Evolutionary conservation across 2,888 invertebrate species (phyloP), one percentile per base, ranked within the genome.

Genomic region (Dicyrtomina minuta): DNA sequence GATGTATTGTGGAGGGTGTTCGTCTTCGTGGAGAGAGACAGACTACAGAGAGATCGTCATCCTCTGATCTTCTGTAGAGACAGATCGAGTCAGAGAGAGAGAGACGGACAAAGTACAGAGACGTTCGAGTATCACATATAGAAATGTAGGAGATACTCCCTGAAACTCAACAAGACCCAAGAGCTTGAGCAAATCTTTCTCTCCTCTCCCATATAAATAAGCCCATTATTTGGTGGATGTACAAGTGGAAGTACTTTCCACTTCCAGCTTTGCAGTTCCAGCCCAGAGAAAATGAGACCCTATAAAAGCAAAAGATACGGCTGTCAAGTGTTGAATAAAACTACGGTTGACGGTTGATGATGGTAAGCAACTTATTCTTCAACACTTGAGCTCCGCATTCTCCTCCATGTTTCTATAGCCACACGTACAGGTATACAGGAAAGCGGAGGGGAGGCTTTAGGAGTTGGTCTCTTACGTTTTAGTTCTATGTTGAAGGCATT

Each of bases 361-460:
- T n/a, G n/a, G 39, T 58, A 17, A 39, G n/a, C 58, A 58, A 58
- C 58, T 39, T 58, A 33, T 58, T 58, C 56, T 20, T 58, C 39
- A 33, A 58, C 58, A 58, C 27, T 17, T 39, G 27, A 39, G 39
- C 58, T 33, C n/a, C n/a, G 17, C 53, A 2, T 17, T 15, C 51
- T 12, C 56, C 6, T n/a, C n/a, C n/a, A n/a, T n/a, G n/a, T n/a
- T n/a, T 33, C 33, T 33, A 33, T n/a, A n/a, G n/a, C n/a, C 33
- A 33, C 33, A 33, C 33, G 8, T 33, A 33, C 4, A 33, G 33
- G 33, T 33, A 33, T 8, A 3, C 8, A 33, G 33, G 33, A n/a
- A n/a, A n/a, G n/a, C n/a, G n/a, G n/a, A 33, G 4, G 33, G 33
- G 33, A 24, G 26, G 13, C 8, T n/a, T 2, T n/a, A 53, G 53